Percentiles rank a stretch among this genome's conserved stretches.
Evolutionary conservation across 1,140 invertebrate genomes (phyloP).

Genomic region (Brachionus calyciflorus): DNA sequence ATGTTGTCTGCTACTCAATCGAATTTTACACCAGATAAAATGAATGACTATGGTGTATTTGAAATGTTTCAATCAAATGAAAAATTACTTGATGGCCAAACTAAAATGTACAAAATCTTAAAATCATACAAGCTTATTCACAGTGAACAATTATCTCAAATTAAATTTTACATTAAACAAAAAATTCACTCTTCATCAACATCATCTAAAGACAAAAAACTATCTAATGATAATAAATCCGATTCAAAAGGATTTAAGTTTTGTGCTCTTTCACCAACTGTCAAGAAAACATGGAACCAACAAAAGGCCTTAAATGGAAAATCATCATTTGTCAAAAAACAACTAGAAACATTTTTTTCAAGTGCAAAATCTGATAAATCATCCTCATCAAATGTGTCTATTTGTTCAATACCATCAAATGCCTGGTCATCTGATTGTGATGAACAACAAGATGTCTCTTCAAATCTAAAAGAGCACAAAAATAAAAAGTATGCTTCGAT

Average conservation of each 20-base stretch:
- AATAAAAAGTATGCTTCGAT: background rate
- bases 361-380: background rate
- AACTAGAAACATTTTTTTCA: background rate
- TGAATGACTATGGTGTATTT: constrained; percentile 40
- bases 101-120: constrained; percentile 36
- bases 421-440: background rate
- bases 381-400: background rate
- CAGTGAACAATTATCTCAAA: background rate
- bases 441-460: background rate
- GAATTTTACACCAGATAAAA: constrained; percentile 9
- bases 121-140: background rate
- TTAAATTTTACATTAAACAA: constrained; percentile 25
- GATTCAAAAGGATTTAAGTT: background rate
- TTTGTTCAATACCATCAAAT: background rate
- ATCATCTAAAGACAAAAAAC: background rate
- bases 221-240: background rate
- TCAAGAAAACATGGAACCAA: constrained; percentile 21
- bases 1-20: constrained; percentile 21
- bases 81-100: constrained; percentile 13
- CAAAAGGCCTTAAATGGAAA: background rate
- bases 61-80: background rate
- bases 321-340: constrained; percentile 23
- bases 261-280: constrained; percentile 22
- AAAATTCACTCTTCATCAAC: constrained; percentile 13
- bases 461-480: background rate